Conservation (phyloP, 2,797 vertebrate genomes). For the Arnoldichthys spilopterus region DNA sequence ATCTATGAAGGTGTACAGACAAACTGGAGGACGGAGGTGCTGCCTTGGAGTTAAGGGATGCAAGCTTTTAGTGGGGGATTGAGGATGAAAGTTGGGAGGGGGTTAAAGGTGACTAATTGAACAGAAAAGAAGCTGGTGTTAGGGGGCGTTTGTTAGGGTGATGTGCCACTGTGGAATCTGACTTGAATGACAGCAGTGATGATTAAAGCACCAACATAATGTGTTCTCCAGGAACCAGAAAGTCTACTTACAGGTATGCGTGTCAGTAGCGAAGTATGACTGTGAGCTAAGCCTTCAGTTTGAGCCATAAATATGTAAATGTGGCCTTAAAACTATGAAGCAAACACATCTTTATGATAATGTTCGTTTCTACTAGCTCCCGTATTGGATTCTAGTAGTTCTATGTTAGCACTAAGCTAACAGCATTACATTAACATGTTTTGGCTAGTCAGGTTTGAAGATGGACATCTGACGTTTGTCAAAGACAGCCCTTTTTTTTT, state of each 20-base stretch:
- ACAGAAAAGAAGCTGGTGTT: slow-evolving; percentile 70
- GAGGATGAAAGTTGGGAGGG: neutral
- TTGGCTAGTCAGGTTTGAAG: too few relatives aligned
- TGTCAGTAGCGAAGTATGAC: too few relatives aligned
- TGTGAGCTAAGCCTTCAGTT: too few relatives aligned
- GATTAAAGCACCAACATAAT: slow-evolving; percentile 48
- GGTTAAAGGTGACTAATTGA: slow-evolving; percentile 56
- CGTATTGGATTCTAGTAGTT: too few relatives aligned
- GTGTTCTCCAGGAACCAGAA: slow-evolving; percentile 1
- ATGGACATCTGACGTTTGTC: too few relatives aligned
- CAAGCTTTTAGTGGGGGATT: slow-evolving; percentile 7
- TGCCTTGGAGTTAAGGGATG: slow-evolving; percentile 4
- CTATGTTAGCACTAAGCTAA: too few relatives aligned
- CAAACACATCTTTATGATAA: too few relatives aligned
- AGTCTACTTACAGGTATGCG: neutral
- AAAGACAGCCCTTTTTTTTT: too few relatives aligned
- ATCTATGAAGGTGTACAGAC: neutral
- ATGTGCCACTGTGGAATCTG: slow-evolving; percentile 58
- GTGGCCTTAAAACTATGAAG: too few relatives aligned
- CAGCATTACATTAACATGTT: too few relatives aligned
- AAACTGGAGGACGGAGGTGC: slow-evolving; percentile 15
- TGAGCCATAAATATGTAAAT: too few relatives aligned
- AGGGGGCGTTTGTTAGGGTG: slow-evolving; percentile 75
- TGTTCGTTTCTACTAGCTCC: too few relatives aligned
- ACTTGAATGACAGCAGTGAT: slow-evolving; percentile 38